Conservation (phyloP, 2,113 vertebrate genomes). For the Megatriorchis doriae region DNA sequence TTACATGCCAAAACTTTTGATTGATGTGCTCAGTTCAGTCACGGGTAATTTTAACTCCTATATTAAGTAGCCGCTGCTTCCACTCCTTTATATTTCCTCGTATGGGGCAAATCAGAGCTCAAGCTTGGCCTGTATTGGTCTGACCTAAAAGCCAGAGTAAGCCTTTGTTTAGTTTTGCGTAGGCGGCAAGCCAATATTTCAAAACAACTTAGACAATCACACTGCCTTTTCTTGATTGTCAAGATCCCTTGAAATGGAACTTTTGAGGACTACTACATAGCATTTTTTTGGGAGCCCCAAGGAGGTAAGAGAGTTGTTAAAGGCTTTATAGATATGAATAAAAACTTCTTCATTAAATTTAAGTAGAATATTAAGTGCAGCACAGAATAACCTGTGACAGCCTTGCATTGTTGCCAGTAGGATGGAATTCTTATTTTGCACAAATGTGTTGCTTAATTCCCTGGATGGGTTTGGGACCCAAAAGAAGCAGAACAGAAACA, state of each 20-base stretch:
- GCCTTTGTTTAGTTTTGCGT: constrained; percentile 73
- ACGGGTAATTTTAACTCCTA: constrained; percentile 91
- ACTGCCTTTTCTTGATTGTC: constrained; percentile 70
- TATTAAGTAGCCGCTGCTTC: constrained; percentile 86
- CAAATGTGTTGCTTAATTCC: neutral
- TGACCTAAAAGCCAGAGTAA: constrained; percentile 70
- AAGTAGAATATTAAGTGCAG: neutral
- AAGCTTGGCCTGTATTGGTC: constrained; percentile 56
- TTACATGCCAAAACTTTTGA: constrained; percentile 87
- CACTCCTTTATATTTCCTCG: constrained; percentile 81
- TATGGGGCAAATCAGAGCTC: constrained; percentile 82
- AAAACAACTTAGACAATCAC: constrained; percentile 69
- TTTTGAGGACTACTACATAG: constrained; percentile 48
- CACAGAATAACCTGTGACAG: neutral
- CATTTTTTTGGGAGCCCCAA: constrained; percentile 1
- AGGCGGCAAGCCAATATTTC: constrained; percentile 75
- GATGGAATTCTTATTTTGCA: neutral
- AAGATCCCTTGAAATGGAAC: constrained; percentile 56
- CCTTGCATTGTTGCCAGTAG: neutral
- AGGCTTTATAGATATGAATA: constrained; percentile 27
- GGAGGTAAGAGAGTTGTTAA: constrained; percentile 30
- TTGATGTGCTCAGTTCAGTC: constrained; percentile 89
- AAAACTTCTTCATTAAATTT: constrained; percentile 3
- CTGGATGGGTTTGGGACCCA: neutral
- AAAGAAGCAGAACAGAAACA: neutral